Evolutionary conservation across 2,888 invertebrate species (phyloP).

Genomic region (Oscheius sp.): DNA sequence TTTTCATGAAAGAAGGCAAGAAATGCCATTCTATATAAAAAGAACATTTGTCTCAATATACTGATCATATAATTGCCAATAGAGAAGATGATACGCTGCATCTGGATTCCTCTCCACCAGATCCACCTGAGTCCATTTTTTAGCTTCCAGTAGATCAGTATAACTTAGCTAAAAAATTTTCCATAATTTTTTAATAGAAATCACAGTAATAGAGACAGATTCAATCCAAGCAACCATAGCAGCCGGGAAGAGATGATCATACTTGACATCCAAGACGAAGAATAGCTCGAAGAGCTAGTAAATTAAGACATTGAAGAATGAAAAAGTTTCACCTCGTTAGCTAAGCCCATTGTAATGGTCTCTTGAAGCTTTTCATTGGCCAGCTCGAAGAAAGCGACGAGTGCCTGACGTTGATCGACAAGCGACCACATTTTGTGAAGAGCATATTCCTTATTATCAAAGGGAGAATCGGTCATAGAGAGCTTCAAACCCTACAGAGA

Average conservation of each 20-base stretch:
- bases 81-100: conserved; percentile 1
- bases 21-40: not conserved
- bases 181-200: not conserved
- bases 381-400: not conserved
- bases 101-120: not conserved
- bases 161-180: conserved; percentile 14
- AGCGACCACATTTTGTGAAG: conserved; percentile 13
- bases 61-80: conserved; percentile 12
- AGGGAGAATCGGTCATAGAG: conserved; percentile 1
- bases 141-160: not conserved
- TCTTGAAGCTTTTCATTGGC: conserved; percentile 2
- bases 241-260: conserved; percentile 14
- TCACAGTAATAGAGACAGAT: not conserved
- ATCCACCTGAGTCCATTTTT: not conserved
- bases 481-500: not conserved
- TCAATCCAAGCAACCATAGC: conserved; percentile 14
- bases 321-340: not conserved
- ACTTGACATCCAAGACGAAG: not conserved
- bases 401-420: conserved; percentile 1
- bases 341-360: conserved; percentile 8
- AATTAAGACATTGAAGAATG: too few species aligned
- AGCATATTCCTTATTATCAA: conserved; percentile 2
- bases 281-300: conserved; percentile 15
- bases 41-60: conserved; percentile 22
- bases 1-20: not conserved